Base-by-base conservation (phyloP, 2,113 vertebrate species). In the Agapornis roseicollis region DNA sequence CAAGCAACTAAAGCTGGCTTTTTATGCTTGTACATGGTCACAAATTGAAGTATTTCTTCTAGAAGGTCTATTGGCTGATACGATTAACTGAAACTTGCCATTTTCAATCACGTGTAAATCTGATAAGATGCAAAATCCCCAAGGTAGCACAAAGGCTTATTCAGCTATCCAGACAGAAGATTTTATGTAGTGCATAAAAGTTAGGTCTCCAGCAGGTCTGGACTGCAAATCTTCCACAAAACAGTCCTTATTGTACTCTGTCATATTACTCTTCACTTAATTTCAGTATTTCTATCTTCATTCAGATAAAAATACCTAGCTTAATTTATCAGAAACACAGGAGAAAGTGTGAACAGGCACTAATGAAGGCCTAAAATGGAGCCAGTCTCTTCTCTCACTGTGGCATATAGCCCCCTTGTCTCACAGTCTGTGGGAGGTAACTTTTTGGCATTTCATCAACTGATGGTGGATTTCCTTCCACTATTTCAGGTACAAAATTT, bases 341-440 rank as follows among this genome's bases (percentile, higher is more conserved):
- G 86, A 80, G 17, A 65, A 93, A 83, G 46, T 76, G 60, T 90
- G 88, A 80, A 90, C 64, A 96, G 96, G 93, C 89, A 91, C 95
- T 93, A 93, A 82, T 17, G 69, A 93, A 89, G 94, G 60, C 82
- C 77, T 93, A 91, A 81, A 80, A 66, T 5, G 92, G 76, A 95
- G 61, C 56, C 47, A 94, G 95, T 96, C 83, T 93, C 49, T 80
- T 80, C 97, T 91, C 64, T 90, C 92, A 99, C 97, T 99, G 99
- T 33, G 98, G 99, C 97, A 99, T 97, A 91, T 99, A 99, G 88
- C 99, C 99, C 7, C 97, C 99, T 77, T 97, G 97, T 81, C 97
- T 97, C 52, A 98, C 98, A 94, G 97, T 98, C 97, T 99, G 99
- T 6, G 99, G 98, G 96, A 99, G 98, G 95, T 99, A 99, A 87